These are phyloP conservation scores for Apeira syringaria DNA, from an alignment of 2,888 invertebrate species.

Conservation along the genomic window DNA sequence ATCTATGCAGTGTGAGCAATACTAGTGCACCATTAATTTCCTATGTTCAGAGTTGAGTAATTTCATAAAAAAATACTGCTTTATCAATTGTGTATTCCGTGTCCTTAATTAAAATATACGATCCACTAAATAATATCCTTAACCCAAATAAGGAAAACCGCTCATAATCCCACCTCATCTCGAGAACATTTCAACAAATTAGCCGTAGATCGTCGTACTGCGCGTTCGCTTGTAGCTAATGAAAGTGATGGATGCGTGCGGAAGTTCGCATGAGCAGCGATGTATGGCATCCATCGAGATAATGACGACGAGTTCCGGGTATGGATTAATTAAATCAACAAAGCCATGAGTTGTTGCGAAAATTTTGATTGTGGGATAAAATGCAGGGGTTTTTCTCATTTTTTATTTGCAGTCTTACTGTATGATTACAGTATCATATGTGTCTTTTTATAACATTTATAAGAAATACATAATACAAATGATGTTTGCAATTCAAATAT, in stretches of 20 bases:
- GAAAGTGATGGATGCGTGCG: constrained; percentile 53
- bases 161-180: constrained; percentile 26
- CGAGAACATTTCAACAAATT: constrained; percentile 32
- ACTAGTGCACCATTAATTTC: too few relatives aligned
- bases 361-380: not conserved
- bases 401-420: too few relatives aligned
- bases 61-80: too few relatives aligned
- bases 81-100: too few relatives aligned
- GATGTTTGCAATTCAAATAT: too few relatives aligned
- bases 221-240: constrained; percentile 56
- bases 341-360: not conserved
- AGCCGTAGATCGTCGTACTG: constrained; percentile 37
- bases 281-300: constrained; percentile 59
- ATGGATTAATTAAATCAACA: constrained; percentile 11
- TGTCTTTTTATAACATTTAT: too few relatives aligned
- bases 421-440: too few relatives aligned
- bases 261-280: constrained; percentile 50
- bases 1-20: too few relatives aligned
- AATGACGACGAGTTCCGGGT: constrained; percentile 45
- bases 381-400: not conserved
- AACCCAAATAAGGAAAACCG: constrained; percentile 11
- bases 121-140: not conserved
- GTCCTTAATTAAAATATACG: not conserved
- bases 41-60: too few relatives aligned
- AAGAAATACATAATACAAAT: too few relatives aligned